These are phyloP conservation scores for Diarsia rubi DNA, from an alignment of 2,888 invertebrate species.

Conservation along the genomic window DNA sequence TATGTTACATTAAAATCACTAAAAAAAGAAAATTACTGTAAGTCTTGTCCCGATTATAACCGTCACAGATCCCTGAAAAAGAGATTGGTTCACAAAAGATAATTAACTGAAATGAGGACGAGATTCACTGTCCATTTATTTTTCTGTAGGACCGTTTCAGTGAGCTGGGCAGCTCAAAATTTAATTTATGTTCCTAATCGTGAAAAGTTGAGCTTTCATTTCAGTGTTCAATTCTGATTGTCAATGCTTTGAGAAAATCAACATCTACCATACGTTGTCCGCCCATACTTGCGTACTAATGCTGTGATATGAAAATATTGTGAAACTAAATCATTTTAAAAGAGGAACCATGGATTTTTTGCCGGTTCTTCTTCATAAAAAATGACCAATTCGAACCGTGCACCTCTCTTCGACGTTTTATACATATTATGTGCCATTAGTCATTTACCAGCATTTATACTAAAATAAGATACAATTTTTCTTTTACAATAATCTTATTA, in stretches of 20 bases:
- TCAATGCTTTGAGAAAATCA: neutral
- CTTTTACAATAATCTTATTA: neutral
- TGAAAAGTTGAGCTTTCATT: neutral
- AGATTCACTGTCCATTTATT: slow-evolving; percentile 31
- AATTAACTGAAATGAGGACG: slow-evolving; percentile 36
- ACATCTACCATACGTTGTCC: too few species aligned
- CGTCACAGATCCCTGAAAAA: slow-evolving; percentile 5
- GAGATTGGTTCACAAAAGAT: slow-evolving; percentile 23
- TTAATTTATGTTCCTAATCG: slow-evolving; percentile 39
- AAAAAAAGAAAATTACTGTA: neutral
- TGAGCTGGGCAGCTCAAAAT: slow-evolving; percentile 20
- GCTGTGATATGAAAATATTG: too few species aligned
- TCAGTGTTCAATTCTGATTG: neutral
- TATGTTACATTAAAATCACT: neutral
- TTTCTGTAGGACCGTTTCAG: slow-evolving; percentile 36
- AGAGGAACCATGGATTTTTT: too few species aligned
- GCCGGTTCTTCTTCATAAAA: too few species aligned
- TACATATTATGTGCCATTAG: too few species aligned
- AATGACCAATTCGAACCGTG: too few species aligned
- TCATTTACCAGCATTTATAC: too few species aligned
- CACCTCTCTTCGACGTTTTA: too few species aligned
- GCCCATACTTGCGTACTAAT: too few species aligned
- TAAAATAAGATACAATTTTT: slow-evolving; percentile 12
- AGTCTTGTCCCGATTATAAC: neutral
- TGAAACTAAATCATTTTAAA: too few species aligned